Base-by-base conservation (phyloP, 2,113 vertebrate species). In the Mus musculus region DNA sequence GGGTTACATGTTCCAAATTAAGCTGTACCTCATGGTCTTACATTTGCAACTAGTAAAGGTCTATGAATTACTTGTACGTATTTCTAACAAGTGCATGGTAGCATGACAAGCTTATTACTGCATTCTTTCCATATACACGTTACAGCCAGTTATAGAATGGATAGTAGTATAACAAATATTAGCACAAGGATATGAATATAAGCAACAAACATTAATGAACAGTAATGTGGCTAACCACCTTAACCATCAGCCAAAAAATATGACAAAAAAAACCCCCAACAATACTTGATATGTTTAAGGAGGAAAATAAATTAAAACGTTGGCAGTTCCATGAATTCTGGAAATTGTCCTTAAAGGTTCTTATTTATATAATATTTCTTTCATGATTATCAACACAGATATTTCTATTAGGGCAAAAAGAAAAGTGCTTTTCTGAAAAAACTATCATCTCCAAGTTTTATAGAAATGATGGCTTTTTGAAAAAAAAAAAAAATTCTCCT, bases 51-150 rank as follows among this genome's bases (percentile, higher is more conserved):
- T 78, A 95, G 33, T 69, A 10, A 20, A 71, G 71, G 59, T 49
- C 52, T n/a, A 24, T 92, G n/a, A 92, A 94, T 92, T 56, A 81
- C 78, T 81, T 24, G 19, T 52, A 80, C 16, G 59, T n/a, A 89
- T 33, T 52, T 80, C 93, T 91, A 30, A 30, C 76, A 91, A 96
- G 95, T 12, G 56, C 39, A 12, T 93, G 67, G 36, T 76, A 85
- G 12, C 52, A 65, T 49, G 54, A 61, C 56, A 61, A 80, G 52
- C 30, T 75, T 89, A 63, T 77, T 67, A 73, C 17, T 86, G 17
- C 24, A 59, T 77, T 19, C 61, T 90, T 95, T 94, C 69, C 61
- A 82, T 4, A 85, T 26, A 7, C n/a, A 94, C 12, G 69, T 26
- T 88, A 7, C 36, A 90, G 10, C 39, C n/a, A 72, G 56, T 39